Conservation (phyloP, 1,140 invertebrate genomes). For the Hylaeus volcanicus region DNA sequence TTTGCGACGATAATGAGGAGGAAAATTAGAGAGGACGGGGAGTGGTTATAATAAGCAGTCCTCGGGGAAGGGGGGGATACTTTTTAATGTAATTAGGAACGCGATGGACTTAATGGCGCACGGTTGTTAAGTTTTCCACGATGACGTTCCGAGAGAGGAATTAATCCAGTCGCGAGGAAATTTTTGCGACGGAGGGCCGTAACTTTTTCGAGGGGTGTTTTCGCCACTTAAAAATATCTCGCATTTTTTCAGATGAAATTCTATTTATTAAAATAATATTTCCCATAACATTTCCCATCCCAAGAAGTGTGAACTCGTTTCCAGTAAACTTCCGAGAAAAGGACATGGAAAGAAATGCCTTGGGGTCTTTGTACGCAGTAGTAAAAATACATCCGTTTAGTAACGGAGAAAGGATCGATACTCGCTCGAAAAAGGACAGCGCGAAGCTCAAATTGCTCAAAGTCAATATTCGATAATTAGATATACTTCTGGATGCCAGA, state of each 20-base stretch:
- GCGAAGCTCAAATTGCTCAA: neutral
- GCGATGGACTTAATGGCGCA: constrained; percentile 9
- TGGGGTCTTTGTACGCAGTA: neutral
- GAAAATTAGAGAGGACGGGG: constrained; percentile 8
- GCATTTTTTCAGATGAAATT: too few relatives aligned
- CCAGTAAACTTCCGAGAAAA: too few relatives aligned
- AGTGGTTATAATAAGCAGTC: constrained; percentile 25
- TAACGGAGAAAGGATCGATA: constrained; percentile 8
- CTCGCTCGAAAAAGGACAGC: neutral
- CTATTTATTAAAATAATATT: too few relatives aligned
- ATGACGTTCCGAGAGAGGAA: constrained; percentile 7
- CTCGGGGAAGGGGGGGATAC: neutral
- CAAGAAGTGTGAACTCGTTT: too few relatives aligned
- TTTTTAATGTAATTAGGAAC: constrained; percentile 24
- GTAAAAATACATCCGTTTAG: neutral
- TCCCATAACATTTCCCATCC: too few relatives aligned
- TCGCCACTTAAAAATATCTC: too few relatives aligned
- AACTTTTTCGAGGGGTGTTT: neutral
- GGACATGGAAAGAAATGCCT: too few relatives aligned
- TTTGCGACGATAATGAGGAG: constrained; percentile 41
- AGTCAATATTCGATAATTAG: neutral
- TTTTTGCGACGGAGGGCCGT: neutral
- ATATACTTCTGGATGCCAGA: neutral
- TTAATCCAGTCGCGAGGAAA: constrained; percentile 1
- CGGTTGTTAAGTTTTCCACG: constrained; percentile 3